Evolutionary conservation across 2,113 vertebrate genomes (phyloP).

Genomic region (Calonectris borealis): DNA sequence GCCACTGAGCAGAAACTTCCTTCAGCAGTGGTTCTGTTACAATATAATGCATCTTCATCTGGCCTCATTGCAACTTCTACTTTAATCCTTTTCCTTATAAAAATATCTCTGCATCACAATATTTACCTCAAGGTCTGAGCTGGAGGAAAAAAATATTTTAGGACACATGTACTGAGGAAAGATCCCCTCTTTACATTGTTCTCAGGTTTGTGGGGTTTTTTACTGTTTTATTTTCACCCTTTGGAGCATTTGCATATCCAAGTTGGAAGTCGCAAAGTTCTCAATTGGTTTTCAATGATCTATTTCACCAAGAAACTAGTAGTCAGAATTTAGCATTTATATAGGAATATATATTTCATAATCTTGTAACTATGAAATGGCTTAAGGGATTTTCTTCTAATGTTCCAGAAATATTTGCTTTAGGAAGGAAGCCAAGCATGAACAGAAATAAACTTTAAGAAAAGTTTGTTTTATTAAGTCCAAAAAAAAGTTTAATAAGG

Average conservation of each 20-base stretch:
- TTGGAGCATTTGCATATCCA: background rate
- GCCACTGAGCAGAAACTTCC: background rate
- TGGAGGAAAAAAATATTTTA: background rate
- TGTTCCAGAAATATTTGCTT: background rate
- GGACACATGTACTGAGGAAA: background rate
- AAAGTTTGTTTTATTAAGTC: background rate
- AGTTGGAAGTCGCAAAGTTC: background rate
- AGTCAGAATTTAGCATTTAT: background rate
- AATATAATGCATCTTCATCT: background rate
- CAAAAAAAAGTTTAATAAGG: background rate
- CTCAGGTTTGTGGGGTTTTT: background rate
- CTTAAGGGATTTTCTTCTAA: slow-evolving; percentile 1
- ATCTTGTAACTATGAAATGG: background rate
- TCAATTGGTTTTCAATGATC: background rate
- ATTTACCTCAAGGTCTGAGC: background rate
- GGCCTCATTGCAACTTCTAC: background rate
- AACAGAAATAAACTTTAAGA: background rate
- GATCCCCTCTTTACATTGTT: background rate
- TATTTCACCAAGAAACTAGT: background rate
- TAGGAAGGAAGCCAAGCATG: background rate
- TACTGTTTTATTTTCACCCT: background rate
- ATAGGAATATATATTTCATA: background rate
- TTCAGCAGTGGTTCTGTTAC: background rate
- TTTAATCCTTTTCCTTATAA: background rate
- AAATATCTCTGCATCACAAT: background rate